Conservation (phyloP, 2,797 vertebrate species). For the Etheostoma nigrum region DNA sequence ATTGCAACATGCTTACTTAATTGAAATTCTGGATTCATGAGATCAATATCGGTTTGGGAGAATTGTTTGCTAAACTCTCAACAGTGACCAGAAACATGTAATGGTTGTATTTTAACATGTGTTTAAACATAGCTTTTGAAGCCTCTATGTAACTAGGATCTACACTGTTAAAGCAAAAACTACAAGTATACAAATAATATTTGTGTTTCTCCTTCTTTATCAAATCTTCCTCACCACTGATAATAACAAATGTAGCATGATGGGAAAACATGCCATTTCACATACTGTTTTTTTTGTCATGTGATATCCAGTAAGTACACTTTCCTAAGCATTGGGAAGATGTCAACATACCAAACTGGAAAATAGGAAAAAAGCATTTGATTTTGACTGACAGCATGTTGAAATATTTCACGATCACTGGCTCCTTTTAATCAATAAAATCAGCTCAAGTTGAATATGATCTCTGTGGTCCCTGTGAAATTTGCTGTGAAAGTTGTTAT, state of each 20-base stretch:
- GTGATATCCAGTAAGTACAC: slow-evolving; percentile 16
- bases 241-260: not conserved
- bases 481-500: slow-evolving; percentile 56
- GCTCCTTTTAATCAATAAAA: slow-evolving; percentile 60
- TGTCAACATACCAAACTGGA: slow-evolving; percentile 36
- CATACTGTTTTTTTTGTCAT: slow-evolving; percentile 4
- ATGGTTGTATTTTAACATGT: not conserved
- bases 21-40: not conserved
- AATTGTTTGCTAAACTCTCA: slow-evolving; percentile 15
- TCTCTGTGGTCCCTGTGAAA: slow-evolving; percentile 54
- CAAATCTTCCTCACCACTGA: not conserved
- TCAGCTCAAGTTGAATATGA: slow-evolving; percentile 51
- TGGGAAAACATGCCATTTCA: slow-evolving; percentile 10
- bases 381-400: slow-evolving; percentile 34
- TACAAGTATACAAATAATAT: not conserved
- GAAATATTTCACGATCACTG: slow-evolving; percentile 39
- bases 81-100: not conserved
- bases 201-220: not conserved
- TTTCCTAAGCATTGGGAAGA: slow-evolving; percentile 15
- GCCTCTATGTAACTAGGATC: not conserved
- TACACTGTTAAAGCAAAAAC: not conserved
- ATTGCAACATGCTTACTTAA: not conserved
- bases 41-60: slow-evolving; percentile 22
- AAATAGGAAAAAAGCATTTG: slow-evolving; percentile 43
- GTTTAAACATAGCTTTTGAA: not conserved